Evolutionary conservation across 1,140 invertebrate species (phyloP).

Genomic region (Zelostemma sp.): DNA sequence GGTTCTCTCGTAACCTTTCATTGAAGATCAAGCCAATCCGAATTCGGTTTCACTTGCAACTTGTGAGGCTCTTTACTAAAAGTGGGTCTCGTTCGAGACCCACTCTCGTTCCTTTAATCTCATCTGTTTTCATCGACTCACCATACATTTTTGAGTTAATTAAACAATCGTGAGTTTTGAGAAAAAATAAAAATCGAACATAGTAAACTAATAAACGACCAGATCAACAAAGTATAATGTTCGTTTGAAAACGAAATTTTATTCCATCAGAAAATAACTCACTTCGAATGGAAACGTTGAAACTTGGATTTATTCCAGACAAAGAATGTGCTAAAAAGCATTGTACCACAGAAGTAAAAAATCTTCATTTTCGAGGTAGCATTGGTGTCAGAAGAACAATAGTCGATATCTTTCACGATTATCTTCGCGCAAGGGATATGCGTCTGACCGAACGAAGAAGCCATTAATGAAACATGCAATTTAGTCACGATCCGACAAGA

Average conservation of each 20-base stretch:
- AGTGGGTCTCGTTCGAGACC: conserved; percentile 9
- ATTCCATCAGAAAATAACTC: too few relatives aligned
- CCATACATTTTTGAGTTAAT: not conserved
- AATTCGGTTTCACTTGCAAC: conserved; percentile 6
- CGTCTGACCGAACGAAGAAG: conserved; percentile 23
- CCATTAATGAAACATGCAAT: conserved; percentile 44
- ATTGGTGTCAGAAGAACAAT: conserved; percentile 11
- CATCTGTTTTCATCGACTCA: not conserved
- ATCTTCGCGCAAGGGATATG: conserved; percentile 10
- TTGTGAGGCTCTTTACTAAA: not conserved
- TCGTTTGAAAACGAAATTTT: too few relatives aligned
- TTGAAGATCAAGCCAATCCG: not conserved
- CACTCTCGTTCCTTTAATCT: conserved; percentile 8
- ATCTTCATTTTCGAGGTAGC: conserved; percentile 1
- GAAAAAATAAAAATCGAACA: not conserved
- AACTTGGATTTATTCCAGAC: too few relatives aligned
- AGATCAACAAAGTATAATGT: too few relatives aligned
- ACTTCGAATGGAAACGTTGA: too few relatives aligned
- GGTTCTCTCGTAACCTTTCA: not conserved
- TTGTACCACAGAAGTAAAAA: not conserved
- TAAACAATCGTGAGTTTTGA: not conserved
- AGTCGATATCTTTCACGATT: conserved; percentile 8
- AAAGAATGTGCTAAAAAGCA: not conserved
- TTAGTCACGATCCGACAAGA: conserved; percentile 26
- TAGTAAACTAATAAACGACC: not conserved